phyloP scores from a whole-genome alignment of 2,797 vertebrate species.

The Pangasius larnaudii region DNA sequence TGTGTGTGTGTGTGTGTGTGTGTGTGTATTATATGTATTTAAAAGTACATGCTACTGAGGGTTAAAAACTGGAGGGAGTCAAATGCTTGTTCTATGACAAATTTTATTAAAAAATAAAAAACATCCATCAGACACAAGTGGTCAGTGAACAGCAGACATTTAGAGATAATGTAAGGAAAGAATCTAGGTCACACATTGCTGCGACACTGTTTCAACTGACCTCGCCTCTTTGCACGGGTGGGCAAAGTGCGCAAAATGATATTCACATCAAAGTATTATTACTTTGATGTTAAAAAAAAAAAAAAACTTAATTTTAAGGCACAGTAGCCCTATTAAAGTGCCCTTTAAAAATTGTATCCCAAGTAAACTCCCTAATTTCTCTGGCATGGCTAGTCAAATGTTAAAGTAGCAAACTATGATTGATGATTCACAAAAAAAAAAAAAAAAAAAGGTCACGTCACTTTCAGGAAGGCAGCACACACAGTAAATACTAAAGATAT shows the following conservation, averaged over 20 bases:
- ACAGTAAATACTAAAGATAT: background rate
- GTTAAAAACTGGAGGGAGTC: background rate
- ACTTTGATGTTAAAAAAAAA: constrained; percentile 20
- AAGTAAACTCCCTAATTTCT: background rate
- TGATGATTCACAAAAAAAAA: background rate
- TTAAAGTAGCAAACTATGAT: background rate
- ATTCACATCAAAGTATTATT: constrained; percentile 23
- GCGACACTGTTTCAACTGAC: constrained; percentile 21
- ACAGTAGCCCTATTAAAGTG: background rate
- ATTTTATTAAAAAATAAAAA: background rate
- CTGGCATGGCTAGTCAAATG: background rate
- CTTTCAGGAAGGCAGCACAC: background rate
- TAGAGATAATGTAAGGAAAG: constrained; percentile 7
- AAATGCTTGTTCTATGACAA: constrained; percentile 3
- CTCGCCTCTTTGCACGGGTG: background rate
- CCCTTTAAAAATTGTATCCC: background rate
- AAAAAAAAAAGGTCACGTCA: background rate
- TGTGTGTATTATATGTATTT: no score
- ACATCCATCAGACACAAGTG: background rate
- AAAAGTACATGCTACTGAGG: background rate
- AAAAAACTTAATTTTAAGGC: background rate
- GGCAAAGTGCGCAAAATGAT: background rate
- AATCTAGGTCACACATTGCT: constrained; percentile 22
- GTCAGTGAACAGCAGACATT: constrained; percentile 17
- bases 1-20: no score